Conservation (phyloP, 2,797 vertebrate genomes). For the Spheniscus humboldti region DNA sequence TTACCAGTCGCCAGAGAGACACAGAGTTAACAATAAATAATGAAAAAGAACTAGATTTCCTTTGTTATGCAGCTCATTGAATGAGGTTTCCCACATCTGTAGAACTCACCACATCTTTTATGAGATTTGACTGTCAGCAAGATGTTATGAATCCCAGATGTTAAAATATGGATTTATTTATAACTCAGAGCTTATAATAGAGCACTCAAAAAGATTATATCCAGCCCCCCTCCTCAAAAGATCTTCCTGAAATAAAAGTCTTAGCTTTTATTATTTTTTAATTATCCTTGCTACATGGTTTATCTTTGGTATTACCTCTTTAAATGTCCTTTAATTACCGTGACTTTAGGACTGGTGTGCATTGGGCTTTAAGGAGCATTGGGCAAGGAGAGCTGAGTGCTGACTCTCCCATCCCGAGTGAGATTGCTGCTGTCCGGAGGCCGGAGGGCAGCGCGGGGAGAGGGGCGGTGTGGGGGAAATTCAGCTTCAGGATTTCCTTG, state of each 20-base stretch:
- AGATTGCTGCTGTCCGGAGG: not conserved
- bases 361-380: not conserved
- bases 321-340: not conserved
- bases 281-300: constrained; percentile 8
- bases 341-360: not conserved
- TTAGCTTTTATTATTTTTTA: constrained; percentile 36
- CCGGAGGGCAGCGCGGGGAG: not conserved
- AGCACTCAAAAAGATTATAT: constrained; percentile 26
- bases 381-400: not conserved
- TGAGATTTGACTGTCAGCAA: constrained; percentile 69
- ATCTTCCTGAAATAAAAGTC: constrained; percentile 37
- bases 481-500: not conserved
- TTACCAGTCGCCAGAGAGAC: not conserved
- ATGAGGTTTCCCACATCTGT: constrained; percentile 61
- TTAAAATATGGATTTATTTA: constrained; percentile 65
- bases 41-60: constrained; percentile 38
- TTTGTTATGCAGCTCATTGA: constrained; percentile 60
- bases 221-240: constrained; percentile 48
- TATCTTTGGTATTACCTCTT: constrained; percentile 20
- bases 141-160: constrained; percentile 70
- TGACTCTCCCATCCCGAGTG: not conserved
- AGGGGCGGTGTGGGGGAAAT: not conserved
- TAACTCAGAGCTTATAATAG: constrained; percentile 49
- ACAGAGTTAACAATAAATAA: constrained; percentile 30
- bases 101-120: constrained; percentile 64